phyloP scores from a whole-genome alignment of 2,797 vertebrate species.

The Odontamblyopus lacepedii region DNA sequence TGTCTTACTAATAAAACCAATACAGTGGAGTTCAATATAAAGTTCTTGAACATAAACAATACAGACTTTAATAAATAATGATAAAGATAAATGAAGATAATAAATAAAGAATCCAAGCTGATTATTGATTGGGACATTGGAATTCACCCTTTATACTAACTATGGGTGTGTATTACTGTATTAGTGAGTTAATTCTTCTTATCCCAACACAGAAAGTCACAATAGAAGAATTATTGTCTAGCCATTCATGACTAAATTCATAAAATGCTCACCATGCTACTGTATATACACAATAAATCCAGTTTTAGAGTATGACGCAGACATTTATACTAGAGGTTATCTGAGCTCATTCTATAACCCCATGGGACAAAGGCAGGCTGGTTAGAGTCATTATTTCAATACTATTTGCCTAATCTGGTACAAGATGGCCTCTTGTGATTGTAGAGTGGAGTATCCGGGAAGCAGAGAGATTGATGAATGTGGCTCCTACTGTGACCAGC shows the following conservation, averaged over 20 bases:
- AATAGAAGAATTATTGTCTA: not conserved
- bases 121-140: not conserved
- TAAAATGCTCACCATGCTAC: constrained; percentile 21
- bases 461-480: constrained; percentile 63
- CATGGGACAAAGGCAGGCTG: constrained; percentile 17
- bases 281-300: constrained; percentile 18
- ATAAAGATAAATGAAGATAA: too few species aligned
- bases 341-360: constrained; percentile 33
- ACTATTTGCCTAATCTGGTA: constrained; percentile 65
- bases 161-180: not conserved
- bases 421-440: constrained; percentile 65
- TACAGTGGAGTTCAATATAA: too few species aligned
- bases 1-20: too few species aligned
- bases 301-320: constrained; percentile 35
- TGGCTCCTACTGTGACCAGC: constrained; percentile 42
- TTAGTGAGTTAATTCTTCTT: not conserved
- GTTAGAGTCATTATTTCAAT: constrained; percentile 59
- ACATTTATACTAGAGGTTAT: constrained; percentile 38
- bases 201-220: constrained; percentile 13
- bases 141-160: not conserved
- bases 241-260: constrained; percentile 15
- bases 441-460: constrained; percentile 52
- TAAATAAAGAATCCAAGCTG: too few species aligned
- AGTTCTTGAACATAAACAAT: too few species aligned
- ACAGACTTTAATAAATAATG: too few species aligned